phyloP scores from a whole-genome alignment of 2,888 invertebrate species.

The Lordiphosa fenestrarum region DNA sequence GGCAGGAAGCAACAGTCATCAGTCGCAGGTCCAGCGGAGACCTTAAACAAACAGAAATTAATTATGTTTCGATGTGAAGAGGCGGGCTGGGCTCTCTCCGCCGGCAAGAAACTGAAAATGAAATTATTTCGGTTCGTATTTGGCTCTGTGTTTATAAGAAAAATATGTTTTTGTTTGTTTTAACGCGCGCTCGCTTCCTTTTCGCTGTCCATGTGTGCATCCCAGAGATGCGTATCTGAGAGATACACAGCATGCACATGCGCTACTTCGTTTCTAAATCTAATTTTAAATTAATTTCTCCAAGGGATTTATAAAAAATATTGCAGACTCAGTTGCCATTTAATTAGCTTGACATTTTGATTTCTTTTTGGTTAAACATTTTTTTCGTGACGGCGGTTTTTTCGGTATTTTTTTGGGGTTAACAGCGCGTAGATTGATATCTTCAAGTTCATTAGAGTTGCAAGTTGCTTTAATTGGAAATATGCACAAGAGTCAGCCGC shows the following conservation, averaged over 20 bases:
- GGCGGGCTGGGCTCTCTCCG: too few relatives aligned
- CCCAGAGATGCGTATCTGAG: slow-evolving; percentile 58
- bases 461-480: slow-evolving; percentile 72
- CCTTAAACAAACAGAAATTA: slow-evolving; percentile 74
- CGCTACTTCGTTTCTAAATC: slow-evolving; percentile 18
- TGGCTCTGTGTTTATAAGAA: slow-evolving; percentile 64
- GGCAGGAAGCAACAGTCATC: slow-evolving; percentile 58
- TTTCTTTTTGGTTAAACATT: slow-evolving; percentile 24
- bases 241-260: slow-evolving; percentile 24
- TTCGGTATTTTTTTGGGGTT: slow-evolving; percentile 44
- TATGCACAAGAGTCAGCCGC: slow-evolving; percentile 49
- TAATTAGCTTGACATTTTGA: slow-evolving; percentile 69
- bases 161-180: slow-evolving; percentile 73
- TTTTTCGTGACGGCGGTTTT: slow-evolving; percentile 19
- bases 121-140: slow-evolving; percentile 56
- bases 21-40: slow-evolving; percentile 39
- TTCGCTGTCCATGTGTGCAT: slow-evolving; percentile 35
- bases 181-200: slow-evolving; percentile 61
- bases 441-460: slow-evolving; percentile 74
- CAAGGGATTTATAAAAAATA: slow-evolving; percentile 11
- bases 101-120: slow-evolving; percentile 44
- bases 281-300: slow-evolving; percentile 55
- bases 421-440: slow-evolving; percentile 73
- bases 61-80: slow-evolving; percentile 67
- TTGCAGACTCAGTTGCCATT: slow-evolving; percentile 46